phyloP scores from a whole-genome alignment of 1,140 invertebrate species.

The Penaeus chinensis region DNA sequence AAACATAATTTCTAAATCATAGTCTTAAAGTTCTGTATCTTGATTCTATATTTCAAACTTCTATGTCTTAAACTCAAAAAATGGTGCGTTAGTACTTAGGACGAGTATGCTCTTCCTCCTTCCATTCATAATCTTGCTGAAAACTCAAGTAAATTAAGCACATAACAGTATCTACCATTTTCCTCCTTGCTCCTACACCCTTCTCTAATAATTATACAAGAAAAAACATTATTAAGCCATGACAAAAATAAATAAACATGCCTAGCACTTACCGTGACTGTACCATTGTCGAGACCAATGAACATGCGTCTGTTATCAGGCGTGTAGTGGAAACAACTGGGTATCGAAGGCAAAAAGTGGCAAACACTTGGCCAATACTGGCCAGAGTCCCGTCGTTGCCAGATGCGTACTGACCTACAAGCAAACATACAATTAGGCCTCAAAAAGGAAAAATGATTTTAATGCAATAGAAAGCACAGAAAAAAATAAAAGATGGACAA shows the following conservation, averaged over 20 bases:
- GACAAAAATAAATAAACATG: background rate
- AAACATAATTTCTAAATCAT: too few species aligned
- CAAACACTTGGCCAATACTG: slow-evolving; percentile 99
- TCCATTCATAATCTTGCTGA: too few species aligned
- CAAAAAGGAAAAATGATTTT: background rate
- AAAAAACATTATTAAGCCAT: too few species aligned
- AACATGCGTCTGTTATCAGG: slow-evolving; percentile 87
- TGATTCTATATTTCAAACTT: too few species aligned
- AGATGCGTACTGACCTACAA: slow-evolving; percentile 93
- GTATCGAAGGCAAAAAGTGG: slow-evolving; percentile 92
- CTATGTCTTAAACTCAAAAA: too few species aligned
- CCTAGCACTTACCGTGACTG: slow-evolving; percentile 75
- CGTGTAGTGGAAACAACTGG: slow-evolving; percentile 86
- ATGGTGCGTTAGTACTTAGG: too few species aligned
- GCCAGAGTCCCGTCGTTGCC: slow-evolving; percentile 97
- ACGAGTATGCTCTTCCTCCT: too few species aligned
- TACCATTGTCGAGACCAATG: slow-evolving; percentile 96
- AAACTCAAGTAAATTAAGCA: too few species aligned
- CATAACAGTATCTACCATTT: too few species aligned
- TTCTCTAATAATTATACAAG: too few species aligned
- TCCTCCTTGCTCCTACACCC: too few species aligned
- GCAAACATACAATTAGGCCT: slow-evolving; percentile 55
- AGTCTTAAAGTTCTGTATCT: too few species aligned
- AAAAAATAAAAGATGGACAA: slow-evolving; percentile 27
- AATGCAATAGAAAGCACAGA: background rate